Evolutionary conservation across 2,113 vertebrate genomes (phyloP).

Genomic region (Aythya baeri): DNA sequence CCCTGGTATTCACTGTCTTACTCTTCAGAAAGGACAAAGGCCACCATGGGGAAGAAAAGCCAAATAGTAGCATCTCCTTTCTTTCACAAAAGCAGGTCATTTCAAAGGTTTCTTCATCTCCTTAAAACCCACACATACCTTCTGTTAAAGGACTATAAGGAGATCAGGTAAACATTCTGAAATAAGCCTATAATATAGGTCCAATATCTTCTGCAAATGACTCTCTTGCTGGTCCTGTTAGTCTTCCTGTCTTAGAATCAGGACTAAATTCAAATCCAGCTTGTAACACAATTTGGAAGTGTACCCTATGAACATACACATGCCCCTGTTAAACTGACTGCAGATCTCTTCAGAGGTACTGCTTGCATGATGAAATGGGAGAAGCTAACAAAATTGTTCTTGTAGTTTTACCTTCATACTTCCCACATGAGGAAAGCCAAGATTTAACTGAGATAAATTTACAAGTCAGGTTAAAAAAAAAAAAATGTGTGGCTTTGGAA

Average conservation of each 20-base stretch:
- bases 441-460: background rate
- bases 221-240: background rate
- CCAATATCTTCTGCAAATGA: background rate
- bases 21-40: background rate
- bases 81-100: background rate
- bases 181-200: background rate
- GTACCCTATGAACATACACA: background rate
- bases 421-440: background rate
- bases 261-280: background rate
- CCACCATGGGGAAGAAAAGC: background rate
- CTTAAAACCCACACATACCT: fast-evolving
- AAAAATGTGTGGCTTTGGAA: background rate
- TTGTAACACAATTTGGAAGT: background rate
- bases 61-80: background rate
- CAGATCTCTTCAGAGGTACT: background rate
- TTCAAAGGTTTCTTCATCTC: background rate
- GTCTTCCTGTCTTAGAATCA: background rate
- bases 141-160: background rate
- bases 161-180: background rate
- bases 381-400: background rate
- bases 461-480: background rate
- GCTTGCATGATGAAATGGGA: background rate
- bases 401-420: background rate
- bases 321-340: background rate
- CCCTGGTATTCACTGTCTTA: background rate